phyloP scores from a whole-genome alignment of 2,797 vertebrate species.

The Sebastes alutus region DNA sequence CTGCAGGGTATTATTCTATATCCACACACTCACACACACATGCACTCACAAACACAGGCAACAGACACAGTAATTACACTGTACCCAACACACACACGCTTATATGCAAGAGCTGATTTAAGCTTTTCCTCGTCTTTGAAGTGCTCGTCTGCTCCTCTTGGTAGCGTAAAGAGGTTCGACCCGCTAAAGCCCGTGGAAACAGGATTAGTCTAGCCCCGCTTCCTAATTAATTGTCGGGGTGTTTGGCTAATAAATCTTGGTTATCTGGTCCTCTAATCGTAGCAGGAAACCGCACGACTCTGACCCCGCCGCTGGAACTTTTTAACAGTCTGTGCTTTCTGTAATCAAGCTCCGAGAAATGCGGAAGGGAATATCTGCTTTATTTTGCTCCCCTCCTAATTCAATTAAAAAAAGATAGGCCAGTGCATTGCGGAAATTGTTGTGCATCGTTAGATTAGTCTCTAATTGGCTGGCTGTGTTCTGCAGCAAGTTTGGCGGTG shows the following conservation, averaged over 20 bases:
- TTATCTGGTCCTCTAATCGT: slow-evolving; percentile 78
- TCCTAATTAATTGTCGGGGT: slow-evolving; percentile 79
- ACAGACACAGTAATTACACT: slow-evolving; percentile 28
- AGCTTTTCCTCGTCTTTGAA: slow-evolving; percentile 69
- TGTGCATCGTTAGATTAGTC: slow-evolving; percentile 61
- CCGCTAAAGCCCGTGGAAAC: slow-evolving; percentile 74
- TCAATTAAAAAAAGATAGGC: slow-evolving; percentile 75
- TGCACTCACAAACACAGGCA: neutral
- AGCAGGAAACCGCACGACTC: slow-evolving; percentile 68
- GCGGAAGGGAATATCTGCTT: slow-evolving; percentile 63
- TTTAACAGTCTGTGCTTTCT: slow-evolving; percentile 62
- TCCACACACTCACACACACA: neutral
- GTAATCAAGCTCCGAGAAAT: slow-evolving; percentile 70
- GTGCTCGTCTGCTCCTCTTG: slow-evolving; percentile 41
- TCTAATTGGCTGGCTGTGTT: slow-evolving; percentile 62
- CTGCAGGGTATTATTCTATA: neutral
- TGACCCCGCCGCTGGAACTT: slow-evolving; percentile 66
- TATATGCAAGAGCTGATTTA: slow-evolving; percentile 51
- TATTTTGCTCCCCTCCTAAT: slow-evolving; percentile 70
- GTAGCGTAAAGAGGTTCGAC: slow-evolving; percentile 60
- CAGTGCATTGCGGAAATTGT: slow-evolving; percentile 58
- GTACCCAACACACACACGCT: neutral
- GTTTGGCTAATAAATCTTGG: slow-evolving; percentile 82
- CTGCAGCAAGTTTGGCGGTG: slow-evolving; percentile 28
- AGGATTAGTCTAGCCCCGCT: slow-evolving; percentile 74